A percentile compares a stretch with the other conserved stretches of the same genome.
Conservation (phyloP, 2,113 vertebrate genomes). For the Ciconia maguari region DNA sequence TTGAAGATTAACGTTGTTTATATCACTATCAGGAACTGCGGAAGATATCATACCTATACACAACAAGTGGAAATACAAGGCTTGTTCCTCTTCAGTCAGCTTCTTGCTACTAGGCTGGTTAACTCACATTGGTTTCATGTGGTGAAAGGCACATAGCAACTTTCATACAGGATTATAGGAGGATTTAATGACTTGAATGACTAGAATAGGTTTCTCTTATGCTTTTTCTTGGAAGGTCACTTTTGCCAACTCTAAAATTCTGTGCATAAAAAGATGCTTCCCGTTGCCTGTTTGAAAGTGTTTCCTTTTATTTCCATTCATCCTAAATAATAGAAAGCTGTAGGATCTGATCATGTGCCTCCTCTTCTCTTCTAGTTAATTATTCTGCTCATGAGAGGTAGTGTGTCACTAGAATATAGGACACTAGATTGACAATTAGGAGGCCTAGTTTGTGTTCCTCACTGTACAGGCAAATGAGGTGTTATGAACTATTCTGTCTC, state of each 20-base stretch:
- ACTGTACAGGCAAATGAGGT: background rate
- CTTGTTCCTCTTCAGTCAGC: background rate
- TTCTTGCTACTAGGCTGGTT: background rate
- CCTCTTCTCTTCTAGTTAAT: conserved; percentile 7
- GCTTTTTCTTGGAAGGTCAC: background rate
- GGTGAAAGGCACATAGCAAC: background rate
- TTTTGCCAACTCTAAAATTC: background rate
- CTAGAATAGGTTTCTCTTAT: background rate
- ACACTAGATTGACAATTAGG: background rate
- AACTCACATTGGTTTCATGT: background rate
- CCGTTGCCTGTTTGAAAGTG: background rate
- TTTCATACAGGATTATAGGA: background rate
- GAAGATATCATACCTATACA: background rate
- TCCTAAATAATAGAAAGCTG: conserved; percentile 60
- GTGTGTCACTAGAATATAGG: conserved; percentile 52
- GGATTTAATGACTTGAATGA: background rate
- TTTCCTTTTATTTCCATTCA: conserved; percentile 47
- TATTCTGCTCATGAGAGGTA: conserved; percentile 29
- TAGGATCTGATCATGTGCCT: conserved; percentile 29
- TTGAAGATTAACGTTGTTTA: conserved; percentile 47
- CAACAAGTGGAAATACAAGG: background rate
- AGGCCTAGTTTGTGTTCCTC: background rate
- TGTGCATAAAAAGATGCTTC: background rate
- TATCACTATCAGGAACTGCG: background rate
- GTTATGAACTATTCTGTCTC: background rate